Evolutionary conservation across 1,140 invertebrate species (phyloP).

Genomic region (Temnothorax nylanderi): DNA sequence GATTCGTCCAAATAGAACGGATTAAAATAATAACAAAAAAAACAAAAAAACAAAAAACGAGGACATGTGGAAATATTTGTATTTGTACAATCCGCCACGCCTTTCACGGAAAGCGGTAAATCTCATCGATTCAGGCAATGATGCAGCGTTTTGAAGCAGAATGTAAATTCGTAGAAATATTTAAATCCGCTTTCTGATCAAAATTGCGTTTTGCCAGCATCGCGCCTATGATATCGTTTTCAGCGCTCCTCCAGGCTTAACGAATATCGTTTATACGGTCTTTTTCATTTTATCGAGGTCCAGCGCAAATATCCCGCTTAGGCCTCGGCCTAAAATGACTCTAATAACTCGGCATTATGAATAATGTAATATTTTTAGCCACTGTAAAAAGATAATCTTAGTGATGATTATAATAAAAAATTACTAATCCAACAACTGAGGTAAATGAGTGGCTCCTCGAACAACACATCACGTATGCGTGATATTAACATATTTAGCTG

Average conservation of each 20-base stretch:
- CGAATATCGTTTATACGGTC: constrained; percentile 34
- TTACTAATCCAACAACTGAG: not conserved
- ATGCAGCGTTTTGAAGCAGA: constrained; percentile 61
- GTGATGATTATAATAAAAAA: not conserved
- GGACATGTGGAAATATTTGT: constrained; percentile 30
- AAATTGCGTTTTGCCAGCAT: constrained; percentile 50
- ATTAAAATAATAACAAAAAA: constrained; percentile 32
- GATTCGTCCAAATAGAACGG: constrained; percentile 32
- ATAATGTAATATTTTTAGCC: constrained; percentile 4
- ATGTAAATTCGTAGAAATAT: constrained; percentile 62
- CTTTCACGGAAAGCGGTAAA: constrained; percentile 60
- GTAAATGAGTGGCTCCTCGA: not conserved
- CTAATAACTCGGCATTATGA: not conserved
- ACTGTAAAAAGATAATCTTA: not conserved
- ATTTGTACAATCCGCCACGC: constrained; percentile 50
- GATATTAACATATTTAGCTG: not conserved
- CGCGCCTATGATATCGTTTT: constrained; percentile 46
- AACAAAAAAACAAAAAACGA: not conserved
- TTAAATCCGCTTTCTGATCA: constrained; percentile 62
- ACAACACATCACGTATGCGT: not conserved
- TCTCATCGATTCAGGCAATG: constrained; percentile 64
- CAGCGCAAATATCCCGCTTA: constrained; percentile 15
- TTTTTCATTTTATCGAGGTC: constrained; percentile 11
- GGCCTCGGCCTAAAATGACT: not conserved
- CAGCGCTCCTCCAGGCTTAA: constrained; percentile 37